Percentiles rank a stretch among this genome's conserved stretches.
Conservation (phyloP, 1,140 invertebrate genomes). For the Trichogramma pretiosum region DNA sequence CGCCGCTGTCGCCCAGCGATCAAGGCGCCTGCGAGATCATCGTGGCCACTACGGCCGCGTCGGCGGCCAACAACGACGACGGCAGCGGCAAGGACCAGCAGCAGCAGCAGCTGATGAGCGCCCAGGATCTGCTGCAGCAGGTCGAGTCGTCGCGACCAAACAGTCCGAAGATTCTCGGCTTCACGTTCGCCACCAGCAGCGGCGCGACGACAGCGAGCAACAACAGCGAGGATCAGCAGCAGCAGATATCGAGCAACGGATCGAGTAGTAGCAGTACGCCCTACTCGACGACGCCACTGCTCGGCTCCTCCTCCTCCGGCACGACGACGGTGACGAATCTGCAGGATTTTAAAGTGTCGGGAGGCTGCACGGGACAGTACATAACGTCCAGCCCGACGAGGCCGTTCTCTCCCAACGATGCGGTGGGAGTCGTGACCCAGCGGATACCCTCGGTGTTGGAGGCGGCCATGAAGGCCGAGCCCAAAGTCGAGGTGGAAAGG, state of each 20-base stretch:
- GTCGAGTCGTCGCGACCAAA: conserved; percentile 25
- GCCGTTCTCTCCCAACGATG: conserved; percentile 33
- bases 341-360: conserved; percentile 5
- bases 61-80: neutral
- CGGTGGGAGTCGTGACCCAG: conserved; percentile 22
- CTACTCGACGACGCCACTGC: conserved; percentile 24
- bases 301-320: neutral
- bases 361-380: conserved; percentile 25
- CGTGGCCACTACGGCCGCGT: neutral
- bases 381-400: conserved; percentile 33
- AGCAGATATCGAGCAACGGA: conserved; percentile 20
- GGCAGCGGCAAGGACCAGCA: neutral
- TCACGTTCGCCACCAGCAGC: no score
- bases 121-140: no score
- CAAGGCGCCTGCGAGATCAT: conserved; percentile 27
- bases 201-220: no score
- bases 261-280: conserved; percentile 17
- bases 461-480: conserved; percentile 76
- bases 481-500: conserved; percentile 74
- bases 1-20: conserved; percentile 43
- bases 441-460: conserved; percentile 63
- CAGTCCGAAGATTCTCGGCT: conserved; percentile 35
- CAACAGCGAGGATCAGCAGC: no score
- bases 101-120: no score
- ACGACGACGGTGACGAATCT: neutral